phyloP scores from a whole-genome alignment of 2,888 invertebrate genomes.

The Anticlea derivata region DNA sequence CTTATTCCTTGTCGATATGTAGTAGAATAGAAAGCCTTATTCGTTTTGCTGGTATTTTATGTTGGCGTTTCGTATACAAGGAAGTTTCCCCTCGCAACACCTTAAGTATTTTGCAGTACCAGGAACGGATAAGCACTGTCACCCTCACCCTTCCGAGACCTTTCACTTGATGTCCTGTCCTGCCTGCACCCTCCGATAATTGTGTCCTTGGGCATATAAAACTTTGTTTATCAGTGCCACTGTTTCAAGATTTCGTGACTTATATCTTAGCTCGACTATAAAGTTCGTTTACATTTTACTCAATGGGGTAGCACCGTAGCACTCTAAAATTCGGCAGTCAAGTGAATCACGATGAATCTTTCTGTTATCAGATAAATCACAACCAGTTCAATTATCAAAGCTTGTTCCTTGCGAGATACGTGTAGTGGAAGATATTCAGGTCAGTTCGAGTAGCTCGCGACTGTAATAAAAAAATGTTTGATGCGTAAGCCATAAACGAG shows the following conservation, averaged over 20 bases:
- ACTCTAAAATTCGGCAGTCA: conserved; percentile 25
- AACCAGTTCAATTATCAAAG: conserved; percentile 46
- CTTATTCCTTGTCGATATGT: background rate
- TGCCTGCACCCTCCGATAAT: conserved; percentile 50
- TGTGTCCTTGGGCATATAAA: conserved; percentile 35
- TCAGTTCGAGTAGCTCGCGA: conserved; percentile 44
- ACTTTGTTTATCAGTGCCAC: conserved; percentile 23
- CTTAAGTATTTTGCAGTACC: conserved; percentile 56
- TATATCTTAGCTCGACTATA: conserved; percentile 22
- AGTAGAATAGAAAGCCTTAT: background rate
- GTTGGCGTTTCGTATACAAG: conserved; percentile 13
- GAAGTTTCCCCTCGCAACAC: conserved; percentile 38
- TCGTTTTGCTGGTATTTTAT: background rate
- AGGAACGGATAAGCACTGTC: conserved; percentile 59
- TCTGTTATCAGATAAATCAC: conserved; percentile 43
- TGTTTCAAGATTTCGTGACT: conserved; percentile 11
- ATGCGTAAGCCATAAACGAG: conserved; percentile 46
- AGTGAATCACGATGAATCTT: conserved; percentile 32
- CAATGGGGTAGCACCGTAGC: conserved; percentile 20
- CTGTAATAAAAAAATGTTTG: conserved; percentile 54
- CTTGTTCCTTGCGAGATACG: conserved; percentile 41
- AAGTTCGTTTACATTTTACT: conserved; percentile 31
- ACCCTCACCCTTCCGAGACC: conserved; percentile 62
- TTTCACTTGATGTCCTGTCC: conserved; percentile 37
- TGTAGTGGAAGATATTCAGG: conserved; percentile 55